phyloP scores from a whole-genome alignment of 53 echinoderm and acorn worm species.

The Zoroaster sp. region DNA sequence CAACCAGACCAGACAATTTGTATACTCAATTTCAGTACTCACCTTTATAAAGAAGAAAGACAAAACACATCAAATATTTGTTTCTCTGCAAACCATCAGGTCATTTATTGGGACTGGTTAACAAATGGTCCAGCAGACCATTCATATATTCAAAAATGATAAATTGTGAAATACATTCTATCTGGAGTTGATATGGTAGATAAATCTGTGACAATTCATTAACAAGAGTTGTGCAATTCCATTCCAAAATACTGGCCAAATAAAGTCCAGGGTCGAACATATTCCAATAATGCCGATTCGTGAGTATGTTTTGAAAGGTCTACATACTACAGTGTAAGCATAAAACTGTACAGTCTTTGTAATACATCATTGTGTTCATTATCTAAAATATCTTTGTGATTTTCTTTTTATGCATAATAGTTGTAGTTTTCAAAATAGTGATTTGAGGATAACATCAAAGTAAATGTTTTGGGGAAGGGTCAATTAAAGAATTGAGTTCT shows the following conservation, averaged over 20 bases:
- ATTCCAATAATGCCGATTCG: background rate
- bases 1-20: too few relatives aligned
- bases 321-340: background rate
- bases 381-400: background rate
- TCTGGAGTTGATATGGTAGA: background rate
- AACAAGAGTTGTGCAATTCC: background rate
- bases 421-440: background rate
- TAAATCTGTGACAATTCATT: background rate
- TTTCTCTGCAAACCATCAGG: constrained; percentile 57
- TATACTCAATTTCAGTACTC: too few relatives aligned
- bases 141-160: background rate
- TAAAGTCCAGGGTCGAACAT: background rate
- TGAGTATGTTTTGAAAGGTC: background rate
- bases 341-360: background rate
- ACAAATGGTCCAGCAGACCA: background rate
- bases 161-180: constrained; percentile 1
- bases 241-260: background rate
- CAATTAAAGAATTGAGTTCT: background rate
- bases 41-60: background rate
- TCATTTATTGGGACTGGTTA: constrained; percentile 38
- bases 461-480: background rate
- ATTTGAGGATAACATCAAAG: background rate
- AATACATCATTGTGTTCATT: background rate
- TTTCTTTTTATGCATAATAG: background rate
- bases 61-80: background rate